phyloP scores from a whole-genome alignment of 1,140 invertebrate genomes.

The Ceratina japonica region DNA sequence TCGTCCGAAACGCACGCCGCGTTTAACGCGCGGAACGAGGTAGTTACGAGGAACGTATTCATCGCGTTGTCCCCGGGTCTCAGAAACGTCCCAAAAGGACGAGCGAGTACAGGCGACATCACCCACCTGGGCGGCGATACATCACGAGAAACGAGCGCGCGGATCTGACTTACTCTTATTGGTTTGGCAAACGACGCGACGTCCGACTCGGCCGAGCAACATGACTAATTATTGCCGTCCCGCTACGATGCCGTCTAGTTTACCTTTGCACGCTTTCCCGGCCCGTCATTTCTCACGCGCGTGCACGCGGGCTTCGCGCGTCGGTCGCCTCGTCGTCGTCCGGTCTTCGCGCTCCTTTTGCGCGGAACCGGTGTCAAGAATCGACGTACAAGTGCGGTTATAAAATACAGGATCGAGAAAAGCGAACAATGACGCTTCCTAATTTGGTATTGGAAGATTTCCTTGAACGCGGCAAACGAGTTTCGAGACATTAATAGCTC shows the following conservation, averaged over 20 bases:
- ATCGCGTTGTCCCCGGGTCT: constrained; percentile 19
- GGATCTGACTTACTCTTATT: constrained; percentile 52
- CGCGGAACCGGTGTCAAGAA: background rate
- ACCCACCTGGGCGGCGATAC: constrained; percentile 59
- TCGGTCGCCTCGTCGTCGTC: background rate
- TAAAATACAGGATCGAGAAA: background rate
- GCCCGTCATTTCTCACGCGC: constrained; percentile 39
- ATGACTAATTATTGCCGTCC: constrained; percentile 56
- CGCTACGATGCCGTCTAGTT: constrained; percentile 47
- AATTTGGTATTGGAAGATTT: background rate
- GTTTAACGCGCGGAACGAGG: constrained; percentile 39
- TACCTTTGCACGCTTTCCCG: constrained; percentile 42
- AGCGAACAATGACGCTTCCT: background rate
- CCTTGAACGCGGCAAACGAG: too few relatives aligned
- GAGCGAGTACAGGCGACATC: constrained; percentile 33
- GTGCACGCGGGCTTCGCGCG: background rate
- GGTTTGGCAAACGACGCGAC: constrained; percentile 34
- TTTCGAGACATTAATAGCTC: too few relatives aligned
- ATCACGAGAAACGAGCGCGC: constrained; percentile 56
- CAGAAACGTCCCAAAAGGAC: constrained; percentile 50
- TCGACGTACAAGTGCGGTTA: background rate
- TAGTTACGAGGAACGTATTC: constrained; percentile 39
- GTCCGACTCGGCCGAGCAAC: constrained; percentile 14
- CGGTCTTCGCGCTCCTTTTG: constrained; percentile 37
- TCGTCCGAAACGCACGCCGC: background rate